Percentiles rank a stretch among this genome's conserved stretches.
These are phyloP conservation scores for Bovichtus variegatus DNA, from an alignment of 2,797 vertebrate genomes.

Conservation along the genomic window DNA sequence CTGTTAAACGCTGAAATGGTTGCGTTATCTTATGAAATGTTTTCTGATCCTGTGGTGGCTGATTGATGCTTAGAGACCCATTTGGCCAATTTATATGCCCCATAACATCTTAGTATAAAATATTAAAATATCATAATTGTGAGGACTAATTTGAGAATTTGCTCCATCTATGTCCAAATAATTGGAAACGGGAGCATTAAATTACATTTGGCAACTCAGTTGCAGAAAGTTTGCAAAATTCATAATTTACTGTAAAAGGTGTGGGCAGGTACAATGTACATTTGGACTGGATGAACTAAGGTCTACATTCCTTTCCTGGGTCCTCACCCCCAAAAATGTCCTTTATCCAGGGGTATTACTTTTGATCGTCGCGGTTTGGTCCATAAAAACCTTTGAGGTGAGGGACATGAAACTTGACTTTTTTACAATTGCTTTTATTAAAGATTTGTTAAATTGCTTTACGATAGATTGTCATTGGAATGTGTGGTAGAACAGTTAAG, in stretches of 20 bases:
- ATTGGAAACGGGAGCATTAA: rapidly evolving
- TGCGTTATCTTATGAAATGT: not conserved
- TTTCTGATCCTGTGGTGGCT: not conserved
- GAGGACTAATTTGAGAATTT: not conserved
- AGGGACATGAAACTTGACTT: not conserved
- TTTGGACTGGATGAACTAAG: not conserved
- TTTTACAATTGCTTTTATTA: not conserved
- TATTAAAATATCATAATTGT: not conserved
- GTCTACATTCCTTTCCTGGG: not conserved
- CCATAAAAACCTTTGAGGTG: not conserved
- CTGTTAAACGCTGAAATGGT: not conserved
- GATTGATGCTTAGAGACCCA: not conserved
- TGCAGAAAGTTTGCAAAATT: not conserved
- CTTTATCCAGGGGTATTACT: not conserved
- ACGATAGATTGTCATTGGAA: not conserved
- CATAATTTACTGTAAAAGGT: not conserved
- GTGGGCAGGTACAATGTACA: not conserved
- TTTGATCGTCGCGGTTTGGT: not conserved
- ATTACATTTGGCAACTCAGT: no score
- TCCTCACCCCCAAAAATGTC: not conserved
- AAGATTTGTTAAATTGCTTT: not conserved
- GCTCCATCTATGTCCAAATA: not conserved
- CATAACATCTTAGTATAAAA: not conserved
- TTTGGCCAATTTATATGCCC: no score
- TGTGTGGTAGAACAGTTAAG: not conserved